A percentile compares a stretch with the other conserved stretches of the same genome.
Evolutionary conservation across 2,113 vertebrate genomes (phyloP).

Genomic region (Rhabdomys dilectus): DNA sequence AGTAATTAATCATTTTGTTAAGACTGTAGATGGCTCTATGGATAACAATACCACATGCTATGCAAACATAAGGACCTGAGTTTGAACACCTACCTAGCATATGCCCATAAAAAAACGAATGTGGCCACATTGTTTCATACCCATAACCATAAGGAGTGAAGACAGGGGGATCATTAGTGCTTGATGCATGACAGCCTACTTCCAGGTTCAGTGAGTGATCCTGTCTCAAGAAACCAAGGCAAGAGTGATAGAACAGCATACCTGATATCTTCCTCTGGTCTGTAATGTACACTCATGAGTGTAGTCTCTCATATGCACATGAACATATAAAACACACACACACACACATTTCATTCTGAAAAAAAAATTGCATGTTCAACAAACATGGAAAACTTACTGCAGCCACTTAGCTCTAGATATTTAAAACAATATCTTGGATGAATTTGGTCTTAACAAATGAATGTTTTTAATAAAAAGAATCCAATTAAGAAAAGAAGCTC

Average conservation of each 20-base stretch:
- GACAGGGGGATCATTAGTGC: neutral
- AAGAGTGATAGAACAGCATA: neutral
- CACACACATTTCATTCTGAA: neutral
- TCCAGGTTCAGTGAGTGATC: neutral
- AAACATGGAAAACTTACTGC: neutral
- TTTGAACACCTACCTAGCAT: neutral
- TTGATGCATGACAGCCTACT: neutral
- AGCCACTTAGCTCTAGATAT: neutral
- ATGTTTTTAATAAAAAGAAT: neutral
- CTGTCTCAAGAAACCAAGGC: neutral
- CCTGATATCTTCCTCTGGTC: neutral
- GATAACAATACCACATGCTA: neutral
- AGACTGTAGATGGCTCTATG: neutral
- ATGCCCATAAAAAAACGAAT: too few relatives aligned
- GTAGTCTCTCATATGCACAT: neutral
- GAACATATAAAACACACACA: neutral
- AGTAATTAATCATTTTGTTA: neutral
- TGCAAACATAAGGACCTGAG: neutral
- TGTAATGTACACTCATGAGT: neutral
- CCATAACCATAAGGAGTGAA: neutral
- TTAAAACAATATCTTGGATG: neutral
- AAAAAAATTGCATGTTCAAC: neutral
- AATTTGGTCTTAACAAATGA: conserved; percentile 32
- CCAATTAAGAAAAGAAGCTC: neutral
- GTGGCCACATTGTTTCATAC: neutral